phyloP scores from a whole-genome alignment of 2,113 vertebrate species.

The Crotalus helleri region DNA sequence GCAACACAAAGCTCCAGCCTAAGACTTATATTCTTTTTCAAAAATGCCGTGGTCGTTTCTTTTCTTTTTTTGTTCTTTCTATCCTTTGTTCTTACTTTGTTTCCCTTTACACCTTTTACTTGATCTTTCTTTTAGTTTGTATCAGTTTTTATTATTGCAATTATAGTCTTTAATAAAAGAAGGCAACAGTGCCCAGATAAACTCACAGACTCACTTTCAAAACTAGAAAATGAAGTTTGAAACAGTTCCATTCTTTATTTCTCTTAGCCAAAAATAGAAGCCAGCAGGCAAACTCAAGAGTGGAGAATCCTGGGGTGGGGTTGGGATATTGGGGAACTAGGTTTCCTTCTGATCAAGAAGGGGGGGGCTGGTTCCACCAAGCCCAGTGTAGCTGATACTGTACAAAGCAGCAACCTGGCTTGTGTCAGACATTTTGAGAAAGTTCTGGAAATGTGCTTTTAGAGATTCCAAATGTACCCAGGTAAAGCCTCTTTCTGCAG shows the following conservation, averaged over 20 bases:
- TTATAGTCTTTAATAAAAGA: neutral
- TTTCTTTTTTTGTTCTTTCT: neutral
- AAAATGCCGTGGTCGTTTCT: neutral
- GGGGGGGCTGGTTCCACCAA: neutral
- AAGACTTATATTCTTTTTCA: neutral
- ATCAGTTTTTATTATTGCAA: neutral
- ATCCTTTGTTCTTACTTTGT: neutral
- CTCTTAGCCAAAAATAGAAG: neutral
- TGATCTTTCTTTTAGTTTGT: neutral
- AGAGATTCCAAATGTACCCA: neutral
- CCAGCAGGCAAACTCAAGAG: neutral
- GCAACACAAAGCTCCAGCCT: neutral
- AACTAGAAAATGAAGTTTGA: neutral
- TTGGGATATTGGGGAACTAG: neutral
- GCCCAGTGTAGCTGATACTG: neutral
- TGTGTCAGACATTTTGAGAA: neutral
- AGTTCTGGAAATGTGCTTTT: neutral
- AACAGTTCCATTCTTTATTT: neutral
- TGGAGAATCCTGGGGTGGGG: neutral
- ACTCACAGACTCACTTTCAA: neutral
- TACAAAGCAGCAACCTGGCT: neutral
- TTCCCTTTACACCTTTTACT: neutral
- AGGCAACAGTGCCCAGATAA: neutral
- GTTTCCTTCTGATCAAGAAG: neutral
- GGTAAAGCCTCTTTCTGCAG: neutral